Percentiles rank a stretch among this genome's conserved stretches.
Conservation (phyloP, 2,797 vertebrate species). For the Myotis vivesi region DNA sequence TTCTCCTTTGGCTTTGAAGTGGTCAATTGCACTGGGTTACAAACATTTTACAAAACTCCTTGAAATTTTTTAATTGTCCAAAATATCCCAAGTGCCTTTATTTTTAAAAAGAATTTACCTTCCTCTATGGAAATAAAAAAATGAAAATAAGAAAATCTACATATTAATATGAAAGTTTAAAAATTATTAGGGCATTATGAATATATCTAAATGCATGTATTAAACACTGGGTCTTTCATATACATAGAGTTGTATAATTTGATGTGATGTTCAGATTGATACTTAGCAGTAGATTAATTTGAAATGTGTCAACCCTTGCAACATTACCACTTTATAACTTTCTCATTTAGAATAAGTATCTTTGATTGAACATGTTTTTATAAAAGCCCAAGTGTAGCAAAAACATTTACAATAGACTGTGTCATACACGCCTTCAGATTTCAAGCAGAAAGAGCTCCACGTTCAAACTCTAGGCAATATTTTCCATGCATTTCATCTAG, state of each 20-base stretch:
- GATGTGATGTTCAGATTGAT: not conserved
- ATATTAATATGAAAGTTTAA: not conserved
- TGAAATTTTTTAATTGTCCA: not conserved
- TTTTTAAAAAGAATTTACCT: not conserved
- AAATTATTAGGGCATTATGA: not conserved
- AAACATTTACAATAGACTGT: conserved; percentile 18
- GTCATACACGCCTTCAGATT: conserved; percentile 13
- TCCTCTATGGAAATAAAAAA: not conserved
- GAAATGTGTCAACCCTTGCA: not conserved
- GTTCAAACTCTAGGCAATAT: conserved; percentile 30
- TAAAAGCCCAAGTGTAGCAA: not conserved
- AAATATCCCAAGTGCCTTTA: not conserved
- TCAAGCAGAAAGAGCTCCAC: not conserved
- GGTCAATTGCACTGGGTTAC: not conserved
- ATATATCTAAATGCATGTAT: not conserved
- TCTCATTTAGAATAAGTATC: not conserved
- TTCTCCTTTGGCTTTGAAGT: not conserved
- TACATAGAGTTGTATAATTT: not conserved
- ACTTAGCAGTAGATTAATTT: not conserved
- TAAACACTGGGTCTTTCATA: not conserved
- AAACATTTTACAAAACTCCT: conserved; percentile 13
- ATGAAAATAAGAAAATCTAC: not conserved
- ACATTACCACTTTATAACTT: not conserved
- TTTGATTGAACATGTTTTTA: not conserved
- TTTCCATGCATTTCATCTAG: conserved; percentile 35